Base-by-base conservation (phyloP, 2,797 vertebrate genomes). In the Coilia nasus region DNA sequence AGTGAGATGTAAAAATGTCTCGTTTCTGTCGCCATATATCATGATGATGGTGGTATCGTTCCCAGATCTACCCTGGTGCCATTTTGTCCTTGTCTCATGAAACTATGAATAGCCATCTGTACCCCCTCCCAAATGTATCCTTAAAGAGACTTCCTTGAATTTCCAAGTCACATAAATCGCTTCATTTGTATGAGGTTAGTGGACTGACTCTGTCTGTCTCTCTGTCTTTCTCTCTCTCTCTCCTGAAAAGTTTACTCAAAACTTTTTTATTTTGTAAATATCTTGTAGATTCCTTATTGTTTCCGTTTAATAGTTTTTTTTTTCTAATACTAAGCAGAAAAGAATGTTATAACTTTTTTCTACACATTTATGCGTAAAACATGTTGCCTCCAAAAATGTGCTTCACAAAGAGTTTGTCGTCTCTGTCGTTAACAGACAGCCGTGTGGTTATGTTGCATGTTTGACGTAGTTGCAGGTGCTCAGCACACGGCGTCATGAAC, bases 201-300 rank as follows among this genome's bases (percentile, higher is more conserved):
- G 81, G 71, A 84, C 31, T 84, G 54, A 75, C 75, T 67, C 80
- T 81, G 82, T 86, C 54, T 35, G 4, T 59, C 17, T 21, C 6
- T 75, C 15, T 54, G 2, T 54, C 7, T 75, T 3, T 75, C 14
- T 17, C 28, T 78, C 35, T 78, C 17, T 44, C 71, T 44, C 35
- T 41, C 35, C 35, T 85, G 78, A 41, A 57, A 84, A 85, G 84
- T 85, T 87, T 88, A 87, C 85, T 87, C 82, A 78, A 59, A 84
- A 85, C 83, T 50, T 71, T 85, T 87, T 85, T 90, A 88, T 87
- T 86, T 88, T 91, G 91, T 91, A 91, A 90, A 91, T 91, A 91
- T 46, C 86, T 87, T 90, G 87, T 89, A 91, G 88, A 91, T 87
- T 83, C 83, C 85, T 82, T 88, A 85, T 59, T 87, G 87, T 89